Conservation (phyloP, 2,113 vertebrate genomes). For the Peromyscus maniculatus region DNA sequence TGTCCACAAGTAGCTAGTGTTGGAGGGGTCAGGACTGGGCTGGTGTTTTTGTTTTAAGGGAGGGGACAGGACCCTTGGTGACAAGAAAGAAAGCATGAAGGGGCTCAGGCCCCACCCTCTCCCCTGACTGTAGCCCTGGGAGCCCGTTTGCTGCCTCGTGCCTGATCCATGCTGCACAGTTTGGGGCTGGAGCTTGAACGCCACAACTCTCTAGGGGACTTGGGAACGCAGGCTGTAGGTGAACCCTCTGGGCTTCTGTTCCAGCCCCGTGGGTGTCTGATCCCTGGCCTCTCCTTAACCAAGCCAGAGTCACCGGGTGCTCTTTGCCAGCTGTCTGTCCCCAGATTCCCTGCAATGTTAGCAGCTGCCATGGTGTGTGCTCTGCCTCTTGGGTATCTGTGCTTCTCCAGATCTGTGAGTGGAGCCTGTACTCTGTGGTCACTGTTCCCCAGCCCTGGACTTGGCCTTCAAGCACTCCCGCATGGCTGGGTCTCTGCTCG, state of each 20-base stretch:
- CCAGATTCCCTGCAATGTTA: fast-evolving
- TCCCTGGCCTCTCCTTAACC: neutral
- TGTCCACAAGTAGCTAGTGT: fast-evolving
- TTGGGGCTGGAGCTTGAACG: neutral
- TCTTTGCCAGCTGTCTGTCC: fast-evolving
- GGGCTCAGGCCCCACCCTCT: fast-evolving
- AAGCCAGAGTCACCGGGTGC: fast-evolving
- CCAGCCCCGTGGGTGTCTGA: fast-evolving
- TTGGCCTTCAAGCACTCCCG: fast-evolving
- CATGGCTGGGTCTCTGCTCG: fast-evolving
- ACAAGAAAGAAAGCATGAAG: neutral
- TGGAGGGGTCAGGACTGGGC: neutral
- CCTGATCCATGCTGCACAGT: fast-evolving
- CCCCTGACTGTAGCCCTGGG: fast-evolving
- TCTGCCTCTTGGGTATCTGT: neutral
- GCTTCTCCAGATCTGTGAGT: fast-evolving
- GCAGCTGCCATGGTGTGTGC: neutral
- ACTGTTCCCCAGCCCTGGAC: neutral
- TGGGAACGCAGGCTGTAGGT: fast-evolving
- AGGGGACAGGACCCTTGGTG: neutral
- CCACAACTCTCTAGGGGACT: neutral
- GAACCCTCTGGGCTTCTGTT: neutral
- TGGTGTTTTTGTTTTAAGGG: neutral
- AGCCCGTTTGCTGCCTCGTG: fast-evolving
- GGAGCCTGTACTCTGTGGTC: neutral